Evolutionary conservation across 2,888 invertebrate genomes (phyloP).

Genomic region (Hylaea fasciaria): DNA sequence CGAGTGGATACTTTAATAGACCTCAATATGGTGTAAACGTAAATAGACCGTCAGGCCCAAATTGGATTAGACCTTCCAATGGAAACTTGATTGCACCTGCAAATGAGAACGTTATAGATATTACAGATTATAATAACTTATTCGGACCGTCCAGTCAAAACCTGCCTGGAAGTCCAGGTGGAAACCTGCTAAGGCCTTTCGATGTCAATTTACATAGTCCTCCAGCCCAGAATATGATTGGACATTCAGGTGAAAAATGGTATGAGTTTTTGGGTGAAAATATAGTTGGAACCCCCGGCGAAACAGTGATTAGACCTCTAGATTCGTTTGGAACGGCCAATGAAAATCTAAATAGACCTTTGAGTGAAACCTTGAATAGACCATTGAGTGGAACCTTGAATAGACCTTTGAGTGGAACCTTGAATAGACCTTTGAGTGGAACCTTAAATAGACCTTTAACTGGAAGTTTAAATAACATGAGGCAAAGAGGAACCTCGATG

Average conservation of each 20-base stretch:
- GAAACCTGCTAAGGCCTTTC: background rate
- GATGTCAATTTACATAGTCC: background rate
- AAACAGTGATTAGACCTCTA: no score
- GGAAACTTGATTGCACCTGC: background rate
- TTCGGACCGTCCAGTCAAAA: background rate
- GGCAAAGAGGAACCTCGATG: no score
- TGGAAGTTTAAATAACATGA: no score
- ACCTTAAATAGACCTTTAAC: no score
- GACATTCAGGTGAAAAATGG: background rate
- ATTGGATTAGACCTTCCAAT: background rate
- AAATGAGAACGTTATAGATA: background rate
- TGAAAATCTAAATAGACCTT: no score
- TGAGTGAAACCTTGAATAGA: no score
- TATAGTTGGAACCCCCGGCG: no score
- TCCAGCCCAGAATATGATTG: background rate
- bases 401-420: no score
- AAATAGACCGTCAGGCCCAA: background rate
- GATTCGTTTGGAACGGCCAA: no score
- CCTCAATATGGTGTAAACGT: background rate
- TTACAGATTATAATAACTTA: constrained; percentile 1
- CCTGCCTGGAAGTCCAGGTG: background rate
- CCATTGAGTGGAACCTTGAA: no score
- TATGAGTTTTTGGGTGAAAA: background rate
- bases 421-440: no score
- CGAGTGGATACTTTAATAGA: constrained; percentile 1